Evolutionary conservation across 1,140 invertebrate genomes (phyloP).

Genomic region (Euborellia annulipes): DNA sequence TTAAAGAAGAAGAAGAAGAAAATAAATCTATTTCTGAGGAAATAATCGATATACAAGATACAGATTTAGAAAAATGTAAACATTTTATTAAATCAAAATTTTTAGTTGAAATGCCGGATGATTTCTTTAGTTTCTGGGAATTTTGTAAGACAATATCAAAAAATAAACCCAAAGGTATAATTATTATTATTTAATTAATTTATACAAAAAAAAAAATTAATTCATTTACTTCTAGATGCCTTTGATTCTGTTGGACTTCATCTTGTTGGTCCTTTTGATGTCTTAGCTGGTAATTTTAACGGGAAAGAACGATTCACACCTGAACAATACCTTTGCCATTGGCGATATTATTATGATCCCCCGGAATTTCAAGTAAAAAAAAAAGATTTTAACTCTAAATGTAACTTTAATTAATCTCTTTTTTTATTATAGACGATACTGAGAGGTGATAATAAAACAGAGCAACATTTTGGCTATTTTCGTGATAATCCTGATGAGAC

Average conservation of each 20-base stretch:
- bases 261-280: constrained; percentile 77
- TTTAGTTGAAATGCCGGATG: neutral
- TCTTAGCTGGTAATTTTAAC: constrained; percentile 41
- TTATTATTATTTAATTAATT: neutral
- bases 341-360: constrained; percentile 85
- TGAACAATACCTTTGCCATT: constrained; percentile 54
- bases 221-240: constrained; percentile 31
- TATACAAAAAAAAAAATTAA: constrained; percentile 2
- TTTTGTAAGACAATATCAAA: neutral
- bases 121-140: neutral
- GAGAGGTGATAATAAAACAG: constrained; percentile 45
- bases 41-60: neutral
- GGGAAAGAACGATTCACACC: constrained; percentile 27
- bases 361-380: constrained; percentile 70
- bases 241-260: constrained; percentile 48
- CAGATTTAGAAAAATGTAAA: constrained; percentile 1
- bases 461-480: constrained; percentile 78
- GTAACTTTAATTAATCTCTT: constrained; percentile 9
- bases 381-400: constrained; percentile 5
- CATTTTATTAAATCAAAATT: constrained; percentile 1
- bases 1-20: constrained; percentile 1
- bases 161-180: neutral
- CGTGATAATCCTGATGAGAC: constrained; percentile 60
- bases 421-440: constrained; percentile 42
- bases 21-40: constrained; percentile 1